These are phyloP conservation scores for Carcinoscorpius rotundicauda DNA, from an alignment of 1,140 invertebrate species.

Conservation along the genomic window DNA sequence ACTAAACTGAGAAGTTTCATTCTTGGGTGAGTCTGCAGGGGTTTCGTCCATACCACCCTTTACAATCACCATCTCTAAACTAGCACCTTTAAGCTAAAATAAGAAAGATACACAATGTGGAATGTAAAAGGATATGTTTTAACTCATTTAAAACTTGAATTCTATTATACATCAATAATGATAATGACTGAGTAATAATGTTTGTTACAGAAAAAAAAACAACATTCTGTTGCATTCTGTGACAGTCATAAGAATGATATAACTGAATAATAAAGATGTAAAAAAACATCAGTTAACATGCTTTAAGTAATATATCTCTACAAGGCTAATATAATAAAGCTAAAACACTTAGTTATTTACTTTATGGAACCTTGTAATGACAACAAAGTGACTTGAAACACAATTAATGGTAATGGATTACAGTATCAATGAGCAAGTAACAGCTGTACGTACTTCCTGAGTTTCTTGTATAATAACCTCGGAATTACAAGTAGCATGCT, in stretches of 20 bases:
- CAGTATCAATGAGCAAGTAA: constrained; percentile 1
- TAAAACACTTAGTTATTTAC: too few species aligned
- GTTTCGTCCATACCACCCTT: constrained; percentile 13
- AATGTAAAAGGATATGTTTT: constrained; percentile 1
- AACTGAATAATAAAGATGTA: too few species aligned
- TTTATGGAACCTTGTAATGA: constrained; percentile 2
- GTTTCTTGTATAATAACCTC: constrained; percentile 57
- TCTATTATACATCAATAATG: not conserved
- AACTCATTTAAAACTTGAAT: not conserved
- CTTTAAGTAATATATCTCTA: too few species aligned
- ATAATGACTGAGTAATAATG: not conserved
- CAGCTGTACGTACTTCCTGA: constrained; percentile 46
- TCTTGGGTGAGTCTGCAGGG: constrained; percentile 2
- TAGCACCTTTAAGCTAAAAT: constrained; percentile 30
- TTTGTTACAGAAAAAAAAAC: not conserved
- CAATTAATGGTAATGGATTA: not conserved
- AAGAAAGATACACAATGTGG: constrained; percentile 38
- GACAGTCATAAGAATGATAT: too few species aligned
- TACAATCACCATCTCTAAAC: constrained; percentile 28
- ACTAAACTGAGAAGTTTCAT: not conserved
- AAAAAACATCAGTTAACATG: too few species aligned
- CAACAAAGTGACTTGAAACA: constrained; percentile 26
- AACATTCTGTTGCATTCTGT: too few species aligned
- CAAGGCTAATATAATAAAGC: too few species aligned
- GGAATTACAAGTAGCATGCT: constrained; percentile 29